Evolutionary conservation across 2,888 invertebrate species (phyloP), one percentile per base, ranked within the genome.

Genomic region (Agriotes lineatus): DNA sequence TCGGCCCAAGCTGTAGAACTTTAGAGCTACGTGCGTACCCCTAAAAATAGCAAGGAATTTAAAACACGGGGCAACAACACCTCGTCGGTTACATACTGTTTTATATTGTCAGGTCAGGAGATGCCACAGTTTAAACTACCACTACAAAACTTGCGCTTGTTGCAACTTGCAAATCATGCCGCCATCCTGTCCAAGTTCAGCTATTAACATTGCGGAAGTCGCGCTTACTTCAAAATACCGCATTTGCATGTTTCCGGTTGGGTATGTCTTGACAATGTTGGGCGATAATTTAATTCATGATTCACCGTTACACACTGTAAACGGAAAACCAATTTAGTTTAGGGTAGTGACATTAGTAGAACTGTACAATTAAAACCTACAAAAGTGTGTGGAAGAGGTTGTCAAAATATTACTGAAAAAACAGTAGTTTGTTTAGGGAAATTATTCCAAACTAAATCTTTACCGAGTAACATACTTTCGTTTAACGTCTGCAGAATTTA

Each of bases 241-340:
- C 58, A 58, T 39, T 58, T 58, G 25, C 22, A 33, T 42, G 44
- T 44, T 58, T 58, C 58, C 58, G 42, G 58, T 44, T 44, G 44
- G 14, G 16, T 35, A 22, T 42, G 42, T 44, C 22, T 42, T 25
- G 18, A 58, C 57, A 57, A 25, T 25, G 42, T 44, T 37, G 20
- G 18, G 16, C 39, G 22, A 52, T 58, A 58, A 39, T 58, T 58
- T 19, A 48, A n/a, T 35, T 9, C 33, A 35, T 30, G 52, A 18
- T 33, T 14, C 16, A 52, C 52, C 52, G 52, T 48, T 48, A 48
- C 1, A 22, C 16, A 42, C 42, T 14, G 37, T 39, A 39, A 14
- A 42, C 9, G 16, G 4, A 42, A 42, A 42, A 42, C 16, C 1
- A 18, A 42, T 4, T 5, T n/a, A n/a, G n/a, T n/a, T n/a, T n/a